phyloP scores from a whole-genome alignment of 2,888 invertebrate species.

The Apotomis turbidana region DNA sequence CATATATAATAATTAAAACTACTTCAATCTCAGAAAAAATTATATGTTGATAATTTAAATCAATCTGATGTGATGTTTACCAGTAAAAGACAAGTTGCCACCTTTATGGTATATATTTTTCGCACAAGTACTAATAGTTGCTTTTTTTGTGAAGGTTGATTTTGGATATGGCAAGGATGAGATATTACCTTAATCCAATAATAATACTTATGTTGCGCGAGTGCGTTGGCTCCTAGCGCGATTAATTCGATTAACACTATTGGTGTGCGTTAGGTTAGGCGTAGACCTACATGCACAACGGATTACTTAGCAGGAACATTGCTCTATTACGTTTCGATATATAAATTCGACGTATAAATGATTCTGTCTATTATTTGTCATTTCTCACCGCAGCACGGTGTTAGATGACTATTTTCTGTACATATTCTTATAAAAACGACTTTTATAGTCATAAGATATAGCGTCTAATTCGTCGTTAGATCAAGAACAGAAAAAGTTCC shows the following conservation, averaged over 20 bases:
- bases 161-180: constrained; percentile 16
- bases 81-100: too few species aligned
- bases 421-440: too few species aligned
- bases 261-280: not conserved
- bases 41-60: too few species aligned
- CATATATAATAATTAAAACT: too few species aligned
- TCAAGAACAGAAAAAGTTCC: too few species aligned
- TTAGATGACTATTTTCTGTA: too few species aligned
- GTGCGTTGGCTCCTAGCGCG: constrained; percentile 15
- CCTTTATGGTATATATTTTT: not conserved
- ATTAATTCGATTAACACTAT: constrained; percentile 36
- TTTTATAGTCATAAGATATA: too few species aligned
- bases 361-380: not conserved
- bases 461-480: too few species aligned
- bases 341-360: too few species aligned
- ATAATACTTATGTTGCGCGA: constrained; percentile 12
- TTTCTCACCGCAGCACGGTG: not conserved
- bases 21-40: too few species aligned
- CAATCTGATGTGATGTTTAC: too few species aligned
- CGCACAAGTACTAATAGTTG: not conserved
- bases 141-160: not conserved
- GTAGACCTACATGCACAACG: constrained; percentile 12
- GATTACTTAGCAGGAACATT: constrained; percentile 7
- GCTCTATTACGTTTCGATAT: not conserved
- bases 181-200: constrained; percentile 27